Evolutionary conservation across 2,797 vertebrate genomes (phyloP).

Genomic region (Danio tinwini): DNA sequence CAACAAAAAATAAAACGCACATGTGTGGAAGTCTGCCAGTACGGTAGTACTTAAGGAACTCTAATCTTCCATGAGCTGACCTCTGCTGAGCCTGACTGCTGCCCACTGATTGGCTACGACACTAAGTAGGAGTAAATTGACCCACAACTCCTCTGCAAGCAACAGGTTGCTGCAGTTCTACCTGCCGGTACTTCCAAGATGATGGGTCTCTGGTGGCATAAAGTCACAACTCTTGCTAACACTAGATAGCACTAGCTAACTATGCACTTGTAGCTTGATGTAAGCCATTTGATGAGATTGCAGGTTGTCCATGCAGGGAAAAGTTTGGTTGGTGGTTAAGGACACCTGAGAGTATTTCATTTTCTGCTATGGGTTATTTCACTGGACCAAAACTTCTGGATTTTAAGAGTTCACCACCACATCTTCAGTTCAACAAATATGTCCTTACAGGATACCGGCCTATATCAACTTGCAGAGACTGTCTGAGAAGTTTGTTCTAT

Average conservation of each 20-base stretch:
- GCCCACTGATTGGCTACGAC: constrained; percentile 33
- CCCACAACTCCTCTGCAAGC: constrained; percentile 16
- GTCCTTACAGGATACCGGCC: constrained; percentile 91
- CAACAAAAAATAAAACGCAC: background rate
- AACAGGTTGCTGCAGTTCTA: constrained; percentile 10
- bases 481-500: constrained; percentile 90
- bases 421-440: constrained; percentile 93
- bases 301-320: background rate
- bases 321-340: background rate
- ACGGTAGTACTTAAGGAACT: constrained; percentile 20
- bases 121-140: constrained; percentile 31
- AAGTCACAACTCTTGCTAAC: background rate
- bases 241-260: background rate
- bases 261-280: constrained; percentile 2
- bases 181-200: background rate
- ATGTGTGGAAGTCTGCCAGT: background rate
- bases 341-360: background rate
- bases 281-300: constrained; percentile 1
- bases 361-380: constrained; percentile 76
- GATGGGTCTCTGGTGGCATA: constrained; percentile 1
- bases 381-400: constrained; percentile 85
- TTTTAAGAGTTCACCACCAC: constrained; percentile 84
- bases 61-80: constrained; percentile 38
- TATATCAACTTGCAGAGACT: constrained; percentile 81
- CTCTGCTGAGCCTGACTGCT: constrained; percentile 28